Conservation (phyloP, 2,797 vertebrate species). For the Macroramphosus scolopax region DNA sequence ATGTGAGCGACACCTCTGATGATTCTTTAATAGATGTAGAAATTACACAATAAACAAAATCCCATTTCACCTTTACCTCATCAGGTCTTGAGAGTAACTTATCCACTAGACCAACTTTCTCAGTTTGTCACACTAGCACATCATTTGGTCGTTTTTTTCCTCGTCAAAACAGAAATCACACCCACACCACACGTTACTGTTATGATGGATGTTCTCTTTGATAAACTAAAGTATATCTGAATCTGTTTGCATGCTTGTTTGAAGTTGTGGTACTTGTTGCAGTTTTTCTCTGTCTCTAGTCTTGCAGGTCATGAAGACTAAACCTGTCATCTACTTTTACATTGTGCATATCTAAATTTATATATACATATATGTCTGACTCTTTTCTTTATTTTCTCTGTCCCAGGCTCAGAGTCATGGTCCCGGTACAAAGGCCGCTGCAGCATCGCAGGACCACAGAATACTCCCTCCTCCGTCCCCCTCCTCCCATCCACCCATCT, state of each 20-base stretch:
- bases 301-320: constrained; percentile 23
- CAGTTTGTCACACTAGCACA: too few species aligned
- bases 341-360: background rate
- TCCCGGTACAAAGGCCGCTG: constrained; percentile 90
- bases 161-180: too few species aligned
- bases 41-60: too few species aligned
- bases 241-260: constrained; percentile 36
- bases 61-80: too few species aligned
- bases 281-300: constrained; percentile 13
- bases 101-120: too few species aligned
- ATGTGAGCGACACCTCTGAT: background rate
- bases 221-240: too few species aligned
- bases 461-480: constrained; percentile 74
- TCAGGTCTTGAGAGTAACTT: too few species aligned
- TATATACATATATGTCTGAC: background rate
- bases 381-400: constrained; percentile 21
- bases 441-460: constrained; percentile 79
- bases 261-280: constrained; percentile 3
- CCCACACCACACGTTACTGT: too few species aligned
- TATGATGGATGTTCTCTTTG: background rate
- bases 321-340: constrained; percentile 12
- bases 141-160: too few species aligned
- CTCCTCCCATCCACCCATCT: constrained; percentile 76
- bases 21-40: too few species aligned
- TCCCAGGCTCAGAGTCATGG: constrained; percentile 78